Base-by-base conservation (phyloP, 2,797 vertebrate species). In the Denticeps clupeoides region DNA sequence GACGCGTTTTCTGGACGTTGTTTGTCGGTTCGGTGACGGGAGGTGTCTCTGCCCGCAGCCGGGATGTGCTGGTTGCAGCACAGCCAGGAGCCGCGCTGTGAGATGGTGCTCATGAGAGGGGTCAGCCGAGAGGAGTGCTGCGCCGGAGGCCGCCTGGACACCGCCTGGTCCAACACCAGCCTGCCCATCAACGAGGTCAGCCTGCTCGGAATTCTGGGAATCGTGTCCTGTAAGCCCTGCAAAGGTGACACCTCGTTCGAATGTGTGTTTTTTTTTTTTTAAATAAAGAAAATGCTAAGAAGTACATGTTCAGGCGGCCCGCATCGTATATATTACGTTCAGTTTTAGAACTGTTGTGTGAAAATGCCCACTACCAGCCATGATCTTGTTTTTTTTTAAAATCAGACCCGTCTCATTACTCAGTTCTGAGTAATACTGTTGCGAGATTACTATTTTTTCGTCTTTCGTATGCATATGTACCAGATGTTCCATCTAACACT, bases 41-140 rank as follows among this genome's bases (percentile, higher is more conserved):
- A n/a, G n/a, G n/a, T n/a, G n/a, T n/a, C n/a, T n/a, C n/a, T n/a
- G n/a, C n/a, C 22, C 0, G 1, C 57, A 94, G 94, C 87, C 48
- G 94, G 94, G 40, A 90, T 94, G 55, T 99, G 94, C 72, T 99
- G 94, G 94, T 76, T 94, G 52, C 90, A 91, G 71, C 89, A 91
- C 68, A 85, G 85, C 44, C 81, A 73, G 19, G 88, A 90, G 53
- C 87, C 84, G 41, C 88, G 87, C 55, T 99, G 94, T 50, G 89
- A 87, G 69, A 85, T 93, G 87, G 89, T 98, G 69, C 76, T 98
- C 70, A 87, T 81, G 82, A 86, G 87, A 0, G 83, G 86, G 0
- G 86, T 97, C 65, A 90, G 81, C 52, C 84, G 71, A 69, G 89
- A 91, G 26, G 93, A 97, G 65, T 99, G 94, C 63, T 99, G 94